A percentile compares a stretch with the other conserved stretches of the same genome.
Conservation (phyloP, 2,888 invertebrate species). For the Polia nebulosa region DNA sequence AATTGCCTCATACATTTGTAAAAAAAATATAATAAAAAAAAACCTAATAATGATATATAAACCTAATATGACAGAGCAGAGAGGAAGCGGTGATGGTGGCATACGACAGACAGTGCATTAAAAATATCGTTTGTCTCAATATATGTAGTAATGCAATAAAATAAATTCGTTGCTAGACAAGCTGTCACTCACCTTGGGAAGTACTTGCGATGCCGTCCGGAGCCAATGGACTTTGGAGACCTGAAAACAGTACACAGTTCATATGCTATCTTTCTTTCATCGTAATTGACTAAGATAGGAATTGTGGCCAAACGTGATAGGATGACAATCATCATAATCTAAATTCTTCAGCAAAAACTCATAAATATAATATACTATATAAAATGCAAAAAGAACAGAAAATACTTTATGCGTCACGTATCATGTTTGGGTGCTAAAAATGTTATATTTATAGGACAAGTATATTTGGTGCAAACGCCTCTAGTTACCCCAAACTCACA, state of each 20-base stretch:
- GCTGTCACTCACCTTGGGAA: slow-evolving; percentile 95
- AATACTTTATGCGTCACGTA: neutral
- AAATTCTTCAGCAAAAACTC: too few relatives aligned
- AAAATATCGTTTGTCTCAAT: slow-evolving; percentile 90
- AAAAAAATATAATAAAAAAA: slow-evolving; percentile 78
- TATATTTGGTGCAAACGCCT: neutral
- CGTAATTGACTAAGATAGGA: neutral
- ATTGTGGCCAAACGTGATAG: neutral
- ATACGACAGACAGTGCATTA: slow-evolving; percentile 92
- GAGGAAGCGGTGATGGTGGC: slow-evolving; percentile 92
- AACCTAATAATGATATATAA: slow-evolving; percentile 89
- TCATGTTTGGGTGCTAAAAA: slow-evolving; percentile 1
- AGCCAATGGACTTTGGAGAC: slow-evolving; percentile 91
- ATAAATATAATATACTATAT: neutral
- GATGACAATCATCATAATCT: neutral
- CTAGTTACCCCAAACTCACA: too few relatives aligned
- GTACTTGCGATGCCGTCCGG: slow-evolving; percentile 95
- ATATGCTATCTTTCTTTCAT: slow-evolving; percentile 46
- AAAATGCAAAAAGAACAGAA: neutral
- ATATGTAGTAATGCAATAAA: slow-evolving; percentile 91
- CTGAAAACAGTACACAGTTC: slow-evolving; percentile 85
- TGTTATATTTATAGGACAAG: neutral
- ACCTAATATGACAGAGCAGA: slow-evolving; percentile 92
- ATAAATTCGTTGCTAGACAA: slow-evolving; percentile 89
- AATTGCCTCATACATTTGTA: slow-evolving; percentile 90